Conservation (phyloP, 1,140 invertebrate genomes). For the Drosophila virilis region DNA sequence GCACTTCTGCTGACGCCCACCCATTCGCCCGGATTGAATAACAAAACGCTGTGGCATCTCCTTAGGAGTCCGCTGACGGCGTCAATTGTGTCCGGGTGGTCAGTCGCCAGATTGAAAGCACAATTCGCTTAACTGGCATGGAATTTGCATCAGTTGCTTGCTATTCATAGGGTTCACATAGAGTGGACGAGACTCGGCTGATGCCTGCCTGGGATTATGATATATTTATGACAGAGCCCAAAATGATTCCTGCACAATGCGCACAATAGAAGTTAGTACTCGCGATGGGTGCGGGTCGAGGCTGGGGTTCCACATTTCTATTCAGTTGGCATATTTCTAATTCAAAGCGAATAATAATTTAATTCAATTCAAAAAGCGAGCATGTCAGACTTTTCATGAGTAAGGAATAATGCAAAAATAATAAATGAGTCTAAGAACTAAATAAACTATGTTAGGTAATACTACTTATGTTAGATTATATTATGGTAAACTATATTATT, state of each 20-base stretch:
- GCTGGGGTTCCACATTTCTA: slow-evolving; percentile 7
- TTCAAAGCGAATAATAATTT: slow-evolving; percentile 13
- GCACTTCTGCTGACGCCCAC: slow-evolving; percentile 3
- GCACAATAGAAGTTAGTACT: slow-evolving; percentile 20
- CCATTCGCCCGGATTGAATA: slow-evolving; percentile 12
- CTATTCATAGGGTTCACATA: slow-evolving; percentile 18
- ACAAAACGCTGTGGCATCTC: slow-evolving; percentile 15
- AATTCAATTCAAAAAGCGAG: slow-evolving; percentile 15
- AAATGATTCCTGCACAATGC: slow-evolving; percentile 21
- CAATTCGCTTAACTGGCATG: slow-evolving; percentile 15
- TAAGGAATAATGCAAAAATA: too few species aligned
- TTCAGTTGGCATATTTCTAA: slow-evolving; percentile 1
- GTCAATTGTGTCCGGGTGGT: slow-evolving; percentile 11
- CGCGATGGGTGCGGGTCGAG: too few species aligned
- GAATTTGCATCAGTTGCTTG: slow-evolving; percentile 12
- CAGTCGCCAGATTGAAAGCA: slow-evolving; percentile 7
- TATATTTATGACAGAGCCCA: slow-evolving; percentile 19
- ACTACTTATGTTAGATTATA: too few species aligned
- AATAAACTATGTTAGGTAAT: too few species aligned
- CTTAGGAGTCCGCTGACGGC: slow-evolving; percentile 10
- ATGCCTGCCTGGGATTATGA: slow-evolving; percentile 11
- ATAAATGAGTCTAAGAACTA: too few species aligned
- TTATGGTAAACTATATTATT: too few species aligned
- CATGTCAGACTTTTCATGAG: too few species aligned
- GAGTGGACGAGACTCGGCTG: slow-evolving; percentile 10